These are phyloP conservation scores for Myiagra hebetior DNA, from an alignment of 2,113 vertebrate genomes.

Conservation along the genomic window DNA sequence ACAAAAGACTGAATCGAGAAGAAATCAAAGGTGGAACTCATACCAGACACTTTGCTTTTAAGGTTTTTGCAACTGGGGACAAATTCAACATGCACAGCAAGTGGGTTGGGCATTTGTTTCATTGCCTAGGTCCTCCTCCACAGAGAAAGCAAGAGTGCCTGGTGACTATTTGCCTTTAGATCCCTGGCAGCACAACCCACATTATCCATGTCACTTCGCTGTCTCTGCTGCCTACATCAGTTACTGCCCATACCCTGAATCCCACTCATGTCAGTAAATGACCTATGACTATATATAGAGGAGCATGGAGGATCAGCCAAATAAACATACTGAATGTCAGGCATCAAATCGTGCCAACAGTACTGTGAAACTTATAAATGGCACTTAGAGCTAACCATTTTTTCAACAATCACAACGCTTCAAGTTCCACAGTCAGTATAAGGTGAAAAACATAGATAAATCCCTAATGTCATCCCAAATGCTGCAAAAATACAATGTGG, in stretches of 20 bases:
- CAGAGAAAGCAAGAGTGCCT: not conserved
- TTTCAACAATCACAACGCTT: not conserved
- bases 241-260: not conserved
- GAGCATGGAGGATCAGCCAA: not conserved
- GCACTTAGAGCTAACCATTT: not conserved
- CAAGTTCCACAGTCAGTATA: not conserved
- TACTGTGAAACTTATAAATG: not conserved
- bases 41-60: not conserved
- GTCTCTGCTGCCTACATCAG: not conserved
- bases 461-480: not conserved
- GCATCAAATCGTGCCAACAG: not conserved
- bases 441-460: not conserved
- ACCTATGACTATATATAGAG: fast-evolving
- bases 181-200: not conserved
- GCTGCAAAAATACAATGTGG: not conserved
- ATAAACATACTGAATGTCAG: not conserved
- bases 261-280: not conserved
- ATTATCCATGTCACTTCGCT: not conserved
- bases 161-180: not conserved
- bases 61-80: not conserved
- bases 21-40: not conserved
- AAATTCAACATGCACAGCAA: not conserved
- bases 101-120: not conserved
- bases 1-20: not conserved
- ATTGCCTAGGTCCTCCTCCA: not conserved